Conservation (phyloP, 2,113 vertebrate species). For the Leptobrachium ailaonicum region DNA sequence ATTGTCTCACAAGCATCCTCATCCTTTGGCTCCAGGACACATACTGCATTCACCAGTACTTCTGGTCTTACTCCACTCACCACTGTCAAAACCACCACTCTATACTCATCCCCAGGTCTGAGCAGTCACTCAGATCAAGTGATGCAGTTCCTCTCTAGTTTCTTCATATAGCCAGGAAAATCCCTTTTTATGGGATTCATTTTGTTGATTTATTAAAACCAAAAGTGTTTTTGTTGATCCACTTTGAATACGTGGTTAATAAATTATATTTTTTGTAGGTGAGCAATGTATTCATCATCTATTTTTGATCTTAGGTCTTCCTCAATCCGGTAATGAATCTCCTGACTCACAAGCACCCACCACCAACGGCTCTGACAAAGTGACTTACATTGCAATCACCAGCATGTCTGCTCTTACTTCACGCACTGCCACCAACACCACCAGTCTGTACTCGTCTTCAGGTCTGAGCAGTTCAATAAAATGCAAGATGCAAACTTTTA, state of each 20-base stretch:
- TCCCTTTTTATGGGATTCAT: too few relatives aligned
- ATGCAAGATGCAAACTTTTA: too few relatives aligned
- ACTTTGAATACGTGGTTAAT: too few relatives aligned
- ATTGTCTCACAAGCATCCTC: too few relatives aligned
- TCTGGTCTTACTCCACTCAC: slow-evolving; percentile 12
- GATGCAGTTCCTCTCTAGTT: too few relatives aligned
- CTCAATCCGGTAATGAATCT: neutral
- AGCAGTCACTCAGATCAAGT: neutral
- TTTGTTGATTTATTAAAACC: too few relatives aligned
- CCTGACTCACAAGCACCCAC: neutral
- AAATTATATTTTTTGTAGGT: neutral
- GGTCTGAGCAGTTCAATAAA: neutral
- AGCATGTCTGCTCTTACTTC: slow-evolving; percentile 15
- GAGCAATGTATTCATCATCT: neutral
- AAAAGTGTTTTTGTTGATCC: too few relatives aligned
- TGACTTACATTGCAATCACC: neutral
- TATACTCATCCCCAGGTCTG: neutral
- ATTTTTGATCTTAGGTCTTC: slow-evolving; percentile 9
- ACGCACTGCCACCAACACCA: slow-evolving; percentile 23
- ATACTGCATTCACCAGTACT: neutral
- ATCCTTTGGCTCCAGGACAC: neutral
- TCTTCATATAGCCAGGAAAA: too few relatives aligned
- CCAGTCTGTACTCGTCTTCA: neutral
- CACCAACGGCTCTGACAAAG: neutral
- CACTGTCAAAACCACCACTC: neutral